Conservation (phyloP, 2,888 invertebrate genomes). For the Drosophila vallismaia region DNA sequence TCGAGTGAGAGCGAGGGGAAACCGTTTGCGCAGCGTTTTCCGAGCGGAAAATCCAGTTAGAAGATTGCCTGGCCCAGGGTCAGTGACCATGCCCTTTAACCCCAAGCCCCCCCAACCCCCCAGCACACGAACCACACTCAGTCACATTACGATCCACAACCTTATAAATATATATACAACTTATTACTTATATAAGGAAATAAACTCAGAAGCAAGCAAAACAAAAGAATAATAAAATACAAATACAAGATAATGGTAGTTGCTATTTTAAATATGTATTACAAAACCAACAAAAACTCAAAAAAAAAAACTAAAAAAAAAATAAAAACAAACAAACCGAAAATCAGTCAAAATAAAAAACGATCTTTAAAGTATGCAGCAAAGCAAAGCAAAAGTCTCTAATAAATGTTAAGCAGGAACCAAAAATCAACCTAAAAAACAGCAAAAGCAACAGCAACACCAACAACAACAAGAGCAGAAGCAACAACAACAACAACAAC, state of each 20-base stretch:
- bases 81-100: constrained; percentile 1
- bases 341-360: constrained; percentile 41
- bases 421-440: constrained; percentile 59
- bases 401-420: constrained; percentile 66
- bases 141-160: constrained; percentile 43
- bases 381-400: constrained; percentile 34
- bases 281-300: constrained; percentile 51
- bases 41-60: constrained; percentile 14
- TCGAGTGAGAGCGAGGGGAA: constrained; percentile 13
- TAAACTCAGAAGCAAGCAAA: constrained; percentile 57
- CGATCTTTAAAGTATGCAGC: constrained; percentile 38
- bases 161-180: constrained; percentile 76
- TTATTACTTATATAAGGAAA: constrained; percentile 76
- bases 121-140: constrained; percentile 31
- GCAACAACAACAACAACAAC: constrained; percentile 35
- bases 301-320: constrained; percentile 41
- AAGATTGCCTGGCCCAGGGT: constrained; percentile 24
- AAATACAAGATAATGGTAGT: constrained; percentile 71
- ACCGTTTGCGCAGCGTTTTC: constrained; percentile 37
- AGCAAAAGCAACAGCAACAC: constrained; percentile 45
- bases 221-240: constrained; percentile 49
- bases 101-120: not conserved
- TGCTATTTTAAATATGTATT: constrained; percentile 78
- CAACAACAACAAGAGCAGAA: constrained; percentile 45
- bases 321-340: constrained; percentile 37